phyloP scores from a whole-genome alignment of 92 coral and sea anemone species.

The Galaxea fascicularis region DNA sequence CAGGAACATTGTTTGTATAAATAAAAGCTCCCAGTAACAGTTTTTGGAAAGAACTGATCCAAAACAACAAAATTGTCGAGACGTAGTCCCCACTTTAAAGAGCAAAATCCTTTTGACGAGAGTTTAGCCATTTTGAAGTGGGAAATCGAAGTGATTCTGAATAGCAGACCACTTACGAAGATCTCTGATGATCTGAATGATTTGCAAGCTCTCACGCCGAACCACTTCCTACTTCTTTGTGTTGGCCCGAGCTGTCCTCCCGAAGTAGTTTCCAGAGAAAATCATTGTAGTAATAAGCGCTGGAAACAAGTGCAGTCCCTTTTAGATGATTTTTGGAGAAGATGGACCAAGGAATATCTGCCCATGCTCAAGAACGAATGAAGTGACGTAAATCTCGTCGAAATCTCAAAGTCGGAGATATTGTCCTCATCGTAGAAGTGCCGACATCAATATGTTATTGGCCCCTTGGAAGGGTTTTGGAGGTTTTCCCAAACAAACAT shows the following conservation, averaged over 20 bases:
- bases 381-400: slow-evolving; percentile 27
- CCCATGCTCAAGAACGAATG: slow-evolving; percentile 8
- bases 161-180: slow-evolving; percentile 53
- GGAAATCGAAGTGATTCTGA: slow-evolving; percentile 48
- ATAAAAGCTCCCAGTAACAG: too few relatives aligned
- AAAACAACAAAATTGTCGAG: too few relatives aligned
- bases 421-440: slow-evolving; percentile 35
- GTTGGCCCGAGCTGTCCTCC: slow-evolving; percentile 56
- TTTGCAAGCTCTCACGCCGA: slow-evolving; percentile 61
- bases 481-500: slow-evolving; percentile 14
- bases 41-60: too few relatives aligned
- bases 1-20: too few relatives aligned
- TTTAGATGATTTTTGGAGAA: slow-evolving; percentile 49
- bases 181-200: slow-evolving; percentile 57
- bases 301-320: slow-evolving; percentile 70
- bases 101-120: slow-evolving; percentile 50
- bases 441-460: slow-evolving; percentile 27
- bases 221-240: slow-evolving; percentile 57
- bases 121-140: slow-evolving; percentile 58
- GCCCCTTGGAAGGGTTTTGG: slow-evolving; percentile 29
- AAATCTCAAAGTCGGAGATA: slow-evolving; percentile 23
- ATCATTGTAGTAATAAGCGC: slow-evolving; percentile 18
- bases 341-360: slow-evolving; percentile 62
- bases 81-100: too few relatives aligned
- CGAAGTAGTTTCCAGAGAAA: slow-evolving; percentile 52